Evolutionary conservation across 1,140 invertebrate genomes (phyloP).

Genomic region (Vollenhovia emeryi): DNA sequence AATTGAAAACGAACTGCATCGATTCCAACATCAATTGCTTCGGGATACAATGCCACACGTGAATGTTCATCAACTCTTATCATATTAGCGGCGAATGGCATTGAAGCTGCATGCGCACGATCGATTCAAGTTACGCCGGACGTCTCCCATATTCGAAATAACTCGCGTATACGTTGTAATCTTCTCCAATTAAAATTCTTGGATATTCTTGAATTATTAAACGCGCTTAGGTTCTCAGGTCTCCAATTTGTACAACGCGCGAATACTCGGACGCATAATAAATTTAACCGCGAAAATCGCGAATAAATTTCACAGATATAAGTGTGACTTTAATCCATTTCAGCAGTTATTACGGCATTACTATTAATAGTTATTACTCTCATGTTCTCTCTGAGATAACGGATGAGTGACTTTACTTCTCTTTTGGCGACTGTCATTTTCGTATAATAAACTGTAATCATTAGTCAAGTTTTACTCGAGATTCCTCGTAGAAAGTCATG

Average conservation of each 20-base stretch:
- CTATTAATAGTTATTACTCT: no score
- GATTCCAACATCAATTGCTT: constrained; percentile 25
- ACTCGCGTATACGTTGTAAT: not conserved
- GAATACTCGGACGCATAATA: not conserved
- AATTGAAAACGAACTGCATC: constrained; percentile 60
- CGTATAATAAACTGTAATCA: no score
- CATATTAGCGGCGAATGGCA: constrained; percentile 18
- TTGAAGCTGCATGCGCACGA: not conserved
- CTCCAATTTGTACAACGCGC: not conserved
- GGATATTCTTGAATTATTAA: not conserved
- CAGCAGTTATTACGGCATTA: no score
- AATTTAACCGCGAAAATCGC: not conserved
- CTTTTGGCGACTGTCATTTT: no score
- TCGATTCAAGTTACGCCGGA: not conserved
- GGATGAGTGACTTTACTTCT: no score
- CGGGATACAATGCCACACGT: constrained; percentile 34
- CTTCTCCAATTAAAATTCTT: not conserved
- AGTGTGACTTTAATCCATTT: not conserved
- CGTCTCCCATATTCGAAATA: not conserved
- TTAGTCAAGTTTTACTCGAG: no score
- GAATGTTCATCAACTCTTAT: constrained; percentile 51
- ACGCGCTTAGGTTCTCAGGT: not conserved
- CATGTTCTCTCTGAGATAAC: no score
- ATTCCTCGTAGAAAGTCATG: no score
- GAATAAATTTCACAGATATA: not conserved